phyloP scores from a whole-genome alignment of 1,140 invertebrate species.

The Listronotus oregonensis region DNA sequence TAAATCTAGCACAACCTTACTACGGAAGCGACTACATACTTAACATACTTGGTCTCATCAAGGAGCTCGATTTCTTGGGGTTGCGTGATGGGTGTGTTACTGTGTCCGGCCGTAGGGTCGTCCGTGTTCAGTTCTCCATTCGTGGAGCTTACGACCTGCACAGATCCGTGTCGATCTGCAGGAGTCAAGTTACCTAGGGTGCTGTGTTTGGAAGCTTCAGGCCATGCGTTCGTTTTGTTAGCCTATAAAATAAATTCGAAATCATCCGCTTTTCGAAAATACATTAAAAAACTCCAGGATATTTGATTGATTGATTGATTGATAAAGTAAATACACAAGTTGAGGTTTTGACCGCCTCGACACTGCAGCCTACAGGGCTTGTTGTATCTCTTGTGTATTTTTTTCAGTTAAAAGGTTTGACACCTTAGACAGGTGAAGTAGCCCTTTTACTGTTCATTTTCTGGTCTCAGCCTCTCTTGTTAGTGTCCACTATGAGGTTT shows the following conservation, averaged over 20 bases:
- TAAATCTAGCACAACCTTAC: conserved; percentile 4
- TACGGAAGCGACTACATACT: conserved; percentile 21
- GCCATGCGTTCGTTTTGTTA: conserved; percentile 57
- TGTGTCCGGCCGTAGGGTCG: conserved; percentile 94
- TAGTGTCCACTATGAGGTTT: no score
- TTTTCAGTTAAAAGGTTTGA: no score
- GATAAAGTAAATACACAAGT: no score
- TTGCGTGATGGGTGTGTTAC: conserved; percentile 93
- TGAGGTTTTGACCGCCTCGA: no score
- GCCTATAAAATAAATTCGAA: conserved; percentile 30
- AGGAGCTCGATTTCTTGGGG: conserved; percentile 91
- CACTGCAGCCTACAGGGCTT: no score
- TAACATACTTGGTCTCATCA: conserved; percentile 89
- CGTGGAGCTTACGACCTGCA: conserved; percentile 94
- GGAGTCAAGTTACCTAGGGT: conserved; percentile 81
- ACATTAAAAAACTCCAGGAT: no score
- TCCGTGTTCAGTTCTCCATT: conserved; percentile 94
- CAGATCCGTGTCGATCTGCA: conserved; percentile 85
- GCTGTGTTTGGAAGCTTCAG: conserved; percentile 62
- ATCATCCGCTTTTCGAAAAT: no score
- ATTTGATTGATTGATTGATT: no score
- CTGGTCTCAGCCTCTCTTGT: no score
- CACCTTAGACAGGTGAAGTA: no score
- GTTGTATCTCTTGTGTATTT: no score
- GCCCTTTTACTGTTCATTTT: no score